These are phyloP conservation scores for Potamarius usumacintae DNA, from an alignment of 2,113 vertebrate genomes.

Conservation along the genomic window DNA sequence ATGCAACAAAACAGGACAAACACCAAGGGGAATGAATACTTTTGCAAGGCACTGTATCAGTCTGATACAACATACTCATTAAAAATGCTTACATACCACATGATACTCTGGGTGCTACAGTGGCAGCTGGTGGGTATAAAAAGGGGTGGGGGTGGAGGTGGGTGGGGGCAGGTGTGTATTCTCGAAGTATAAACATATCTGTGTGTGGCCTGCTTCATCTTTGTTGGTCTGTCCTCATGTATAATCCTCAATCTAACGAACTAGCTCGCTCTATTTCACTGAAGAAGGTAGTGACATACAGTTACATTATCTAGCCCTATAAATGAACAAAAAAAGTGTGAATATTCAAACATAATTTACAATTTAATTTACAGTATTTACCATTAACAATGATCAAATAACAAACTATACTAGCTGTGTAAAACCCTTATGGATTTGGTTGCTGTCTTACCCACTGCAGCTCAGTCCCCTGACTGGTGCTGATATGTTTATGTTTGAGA, in stretches of 20 bases:
- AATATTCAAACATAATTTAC: background rate
- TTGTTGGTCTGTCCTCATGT: background rate
- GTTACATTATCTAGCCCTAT: background rate
- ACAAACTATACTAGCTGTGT: background rate
- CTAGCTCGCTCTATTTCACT: background rate
- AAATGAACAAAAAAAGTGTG: background rate
- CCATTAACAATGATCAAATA: background rate
- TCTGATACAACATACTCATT: background rate
- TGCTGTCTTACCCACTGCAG: background rate
- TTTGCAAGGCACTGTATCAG: background rate
- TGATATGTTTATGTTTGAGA: background rate
- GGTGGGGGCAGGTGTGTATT: background rate
- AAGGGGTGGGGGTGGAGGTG: too few relatives aligned
- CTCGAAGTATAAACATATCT: background rate
- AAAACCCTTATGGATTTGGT: background rate
- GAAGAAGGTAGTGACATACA: background rate
- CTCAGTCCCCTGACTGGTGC: background rate
- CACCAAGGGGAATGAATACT: too few relatives aligned
- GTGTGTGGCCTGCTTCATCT: background rate
- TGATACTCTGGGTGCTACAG: background rate
- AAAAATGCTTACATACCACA: background rate
- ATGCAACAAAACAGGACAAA: too few relatives aligned
- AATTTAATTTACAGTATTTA: background rate
- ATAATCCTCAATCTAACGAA: background rate
- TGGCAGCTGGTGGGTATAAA: constrained; percentile 9